Conservation (phyloP, 1,140 invertebrate species). For the Gryllus bimaculatus region DNA sequence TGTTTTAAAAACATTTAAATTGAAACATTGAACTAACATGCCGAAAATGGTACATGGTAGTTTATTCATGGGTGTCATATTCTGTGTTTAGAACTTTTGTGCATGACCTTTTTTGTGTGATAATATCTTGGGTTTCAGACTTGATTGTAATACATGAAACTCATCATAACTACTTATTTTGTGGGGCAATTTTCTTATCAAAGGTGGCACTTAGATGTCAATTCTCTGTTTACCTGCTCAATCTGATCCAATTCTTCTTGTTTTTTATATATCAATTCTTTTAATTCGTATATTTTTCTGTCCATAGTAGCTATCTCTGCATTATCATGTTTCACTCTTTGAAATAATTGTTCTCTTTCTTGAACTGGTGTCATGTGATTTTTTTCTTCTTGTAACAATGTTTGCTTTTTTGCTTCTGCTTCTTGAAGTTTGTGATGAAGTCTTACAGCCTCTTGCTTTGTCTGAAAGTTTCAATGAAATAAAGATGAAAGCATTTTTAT, state of each 20-base stretch:
- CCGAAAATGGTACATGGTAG: too few relatives aligned
- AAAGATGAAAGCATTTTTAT: too few relatives aligned
- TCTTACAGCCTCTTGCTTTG: constrained; percentile 64
- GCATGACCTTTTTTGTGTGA: too few relatives aligned
- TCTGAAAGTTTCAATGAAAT: constrained; percentile 28
- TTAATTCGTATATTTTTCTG: constrained; percentile 55
- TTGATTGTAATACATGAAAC: too few relatives aligned
- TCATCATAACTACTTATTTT: too few relatives aligned
- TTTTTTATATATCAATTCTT: constrained; percentile 55
- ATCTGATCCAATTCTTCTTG: constrained; percentile 59
- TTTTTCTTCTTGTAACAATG: constrained; percentile 56
- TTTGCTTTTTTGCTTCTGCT: constrained; percentile 54
- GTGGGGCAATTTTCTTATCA: too few relatives aligned
- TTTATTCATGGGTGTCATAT: too few relatives aligned
- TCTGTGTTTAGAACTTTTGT: too few relatives aligned
- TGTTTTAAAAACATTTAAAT: too few relatives aligned
- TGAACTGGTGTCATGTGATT: constrained; percentile 61
- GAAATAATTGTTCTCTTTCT: constrained; percentile 60
- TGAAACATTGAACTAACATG: too few relatives aligned
- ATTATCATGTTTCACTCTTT: constrained; percentile 73
- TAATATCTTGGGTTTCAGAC: too few relatives aligned
- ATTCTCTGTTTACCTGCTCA: constrained; percentile 41
- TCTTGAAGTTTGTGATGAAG: constrained; percentile 58
- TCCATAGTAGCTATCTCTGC: constrained; percentile 67
- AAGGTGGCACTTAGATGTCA: too few relatives aligned